These are phyloP conservation scores for Hestina assimilis DNA, from an alignment of 1,140 invertebrate genomes.

Conservation along the genomic window DNA sequence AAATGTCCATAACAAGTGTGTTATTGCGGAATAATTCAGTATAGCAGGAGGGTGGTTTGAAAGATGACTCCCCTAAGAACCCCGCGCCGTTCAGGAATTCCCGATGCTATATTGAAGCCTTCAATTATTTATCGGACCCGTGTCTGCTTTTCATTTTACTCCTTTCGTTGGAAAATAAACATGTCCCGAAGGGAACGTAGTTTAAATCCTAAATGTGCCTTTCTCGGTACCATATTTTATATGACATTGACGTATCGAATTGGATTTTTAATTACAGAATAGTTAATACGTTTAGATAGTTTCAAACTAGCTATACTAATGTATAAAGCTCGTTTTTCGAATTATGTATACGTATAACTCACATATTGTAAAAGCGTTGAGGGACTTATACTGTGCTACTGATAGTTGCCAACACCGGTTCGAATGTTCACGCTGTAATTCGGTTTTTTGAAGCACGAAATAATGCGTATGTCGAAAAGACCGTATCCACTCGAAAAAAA, in stretches of 20 bases:
- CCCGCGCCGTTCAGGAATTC: constrained; percentile 53
- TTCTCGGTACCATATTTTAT: neutral
- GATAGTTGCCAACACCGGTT: too few species aligned
- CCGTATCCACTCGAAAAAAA: too few species aligned
- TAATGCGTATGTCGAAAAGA: too few species aligned
- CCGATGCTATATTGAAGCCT: constrained; percentile 69
- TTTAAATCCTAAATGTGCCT: neutral
- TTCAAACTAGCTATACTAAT: constrained; percentile 17
- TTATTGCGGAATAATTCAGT: constrained; percentile 77
- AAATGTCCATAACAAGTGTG: constrained; percentile 76
- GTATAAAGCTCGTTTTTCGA: neutral
- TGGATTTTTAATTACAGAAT: constrained; percentile 47
- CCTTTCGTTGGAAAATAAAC: constrained; percentile 67
- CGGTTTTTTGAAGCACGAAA: too few species aligned
- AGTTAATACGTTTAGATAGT: neutral
- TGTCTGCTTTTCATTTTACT: constrained; percentile 76
- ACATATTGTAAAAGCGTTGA: neutral
- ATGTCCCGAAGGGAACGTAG: constrained; percentile 52
- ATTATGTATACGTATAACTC: neutral
- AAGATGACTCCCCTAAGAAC: constrained; percentile 69
- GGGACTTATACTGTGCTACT: too few species aligned
- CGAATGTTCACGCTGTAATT: too few species aligned
- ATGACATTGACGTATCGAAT: constrained; percentile 52
- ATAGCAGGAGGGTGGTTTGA: constrained; percentile 61
- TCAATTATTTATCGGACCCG: constrained; percentile 77